Evolutionary conservation across 2,888 invertebrate genomes (phyloP), one percentile per base, ranked within the genome.

Genomic region (Tiliacea aurago): DNA sequence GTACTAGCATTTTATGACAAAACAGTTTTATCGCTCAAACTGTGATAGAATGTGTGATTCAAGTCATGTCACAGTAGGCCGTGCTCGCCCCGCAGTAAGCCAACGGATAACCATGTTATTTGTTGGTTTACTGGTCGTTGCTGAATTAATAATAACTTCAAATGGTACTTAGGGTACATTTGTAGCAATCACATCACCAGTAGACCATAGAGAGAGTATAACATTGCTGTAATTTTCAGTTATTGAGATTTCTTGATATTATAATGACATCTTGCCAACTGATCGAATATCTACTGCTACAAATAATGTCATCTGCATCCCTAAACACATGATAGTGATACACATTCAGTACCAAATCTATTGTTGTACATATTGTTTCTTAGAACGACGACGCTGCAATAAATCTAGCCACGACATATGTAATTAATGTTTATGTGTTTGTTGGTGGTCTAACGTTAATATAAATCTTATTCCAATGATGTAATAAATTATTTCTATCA

Each of bases 371-470:
- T 73, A 74, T 73, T 80, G 74, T 73, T 85, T 86, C 84, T 66
- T n/a, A 78, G 81, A 86, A 86, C 47, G 65, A 53, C 76, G 79
- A 70, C 74, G 61, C 37, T 51, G 70, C 64, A 73, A 81, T 84
- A 84, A 84, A 84, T 86, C 78, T 72, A 53, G 49, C n/a, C 64
- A 71, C 74, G 82, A 84, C 85, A 86, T 49, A 70, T 73, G 77
- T 85, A 86, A 85, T 86, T 78, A 86, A 84, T 86, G 86, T 80
- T 77, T 81, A 74, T 81, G 76, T 76, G 78, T 80, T 78, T 83
- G 83, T 83, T 86, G 85, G 85, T 85, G 85, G 85, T 85, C 86
- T 76, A 78, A 71, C 53, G 76, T 75, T 73, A 76, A 82, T 76
- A 82, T 86, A 85, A 85, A 85, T 85, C 85, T 85, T 76, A 67